A percentile compares a stretch with the other conserved stretches of the same genome.
Conservation (phyloP, 1,140 invertebrate genomes). For the Dendrolimus kikuchii region DNA sequence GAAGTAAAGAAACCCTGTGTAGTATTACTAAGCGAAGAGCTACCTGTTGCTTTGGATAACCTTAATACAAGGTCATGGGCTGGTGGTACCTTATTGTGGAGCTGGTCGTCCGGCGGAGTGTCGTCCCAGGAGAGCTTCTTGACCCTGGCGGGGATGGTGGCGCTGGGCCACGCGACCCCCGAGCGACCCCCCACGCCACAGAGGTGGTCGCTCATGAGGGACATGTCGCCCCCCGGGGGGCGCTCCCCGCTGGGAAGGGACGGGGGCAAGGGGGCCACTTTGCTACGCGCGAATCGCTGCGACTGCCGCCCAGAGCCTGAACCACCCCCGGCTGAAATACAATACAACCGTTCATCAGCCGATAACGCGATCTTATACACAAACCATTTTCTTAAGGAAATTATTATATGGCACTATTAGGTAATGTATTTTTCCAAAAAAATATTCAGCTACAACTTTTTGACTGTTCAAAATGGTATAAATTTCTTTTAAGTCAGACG, state of each 20-base stretch:
- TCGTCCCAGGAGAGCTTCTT: slow-evolving; percentile 82
- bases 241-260: slow-evolving; percentile 11
- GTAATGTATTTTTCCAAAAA: too few relatives aligned
- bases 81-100: neutral
- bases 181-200: slow-evolving; percentile 38
- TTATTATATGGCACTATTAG: too few relatives aligned
- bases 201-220: slow-evolving; percentile 56
- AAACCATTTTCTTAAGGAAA: neutral
- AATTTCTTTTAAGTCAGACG: too few relatives aligned
- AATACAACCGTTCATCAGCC: neutral
- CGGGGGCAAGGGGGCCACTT: slow-evolving; percentile 24
- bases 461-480: too few relatives aligned
- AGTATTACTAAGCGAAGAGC: too few relatives aligned
- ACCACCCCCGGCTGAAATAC: neutral
- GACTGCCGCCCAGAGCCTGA: slow-evolving; percentile 16
- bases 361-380: slow-evolving; percentile 5
- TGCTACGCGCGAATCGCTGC: slow-evolving; percentile 24
- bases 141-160: slow-evolving; percentile 77
- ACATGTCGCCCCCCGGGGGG: slow-evolving; percentile 8
- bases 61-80: too few relatives aligned
- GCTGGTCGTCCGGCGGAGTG: slow-evolving; percentile 43
- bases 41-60: too few relatives aligned
- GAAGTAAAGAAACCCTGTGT: too few relatives aligned
- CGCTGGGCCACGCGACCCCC: slow-evolving; percentile 71
- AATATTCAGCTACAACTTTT: too few relatives aligned